These are phyloP conservation scores for Perca flavescens DNA, from an alignment of 2,113 vertebrate genomes.

Conservation along the genomic window DNA sequence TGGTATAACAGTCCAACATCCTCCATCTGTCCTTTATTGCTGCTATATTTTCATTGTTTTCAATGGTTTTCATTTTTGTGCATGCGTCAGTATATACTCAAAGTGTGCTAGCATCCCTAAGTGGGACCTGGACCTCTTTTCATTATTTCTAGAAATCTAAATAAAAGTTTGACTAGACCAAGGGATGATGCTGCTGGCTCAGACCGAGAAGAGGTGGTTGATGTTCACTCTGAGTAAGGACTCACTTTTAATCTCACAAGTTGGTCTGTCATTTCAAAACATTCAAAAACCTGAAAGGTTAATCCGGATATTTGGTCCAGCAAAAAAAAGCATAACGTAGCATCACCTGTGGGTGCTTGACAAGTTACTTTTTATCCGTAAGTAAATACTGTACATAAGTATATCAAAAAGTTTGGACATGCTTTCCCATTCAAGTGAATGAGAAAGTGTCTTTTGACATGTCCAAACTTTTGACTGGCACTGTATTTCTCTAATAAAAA, in stretches of 20 bases:
- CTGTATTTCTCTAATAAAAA: too few relatives aligned
- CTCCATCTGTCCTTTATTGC: neutral
- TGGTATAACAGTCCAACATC: slow-evolving; percentile 6
- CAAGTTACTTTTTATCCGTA: too few relatives aligned
- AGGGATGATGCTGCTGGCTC: neutral
- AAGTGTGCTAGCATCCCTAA: neutral
- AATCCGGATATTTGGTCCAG: neutral
- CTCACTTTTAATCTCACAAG: too few relatives aligned
- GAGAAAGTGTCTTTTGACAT: too few relatives aligned
- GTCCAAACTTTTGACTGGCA: too few relatives aligned
- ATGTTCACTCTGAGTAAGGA: neutral
- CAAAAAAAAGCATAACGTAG: too few relatives aligned
- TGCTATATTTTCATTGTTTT: slow-evolving; percentile 4
- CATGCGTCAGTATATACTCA: too few relatives aligned
- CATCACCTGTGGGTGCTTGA: too few relatives aligned
- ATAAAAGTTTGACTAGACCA: neutral
- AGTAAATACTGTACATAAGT: too few relatives aligned
- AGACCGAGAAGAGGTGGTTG: neutral
- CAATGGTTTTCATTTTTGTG: neutral
- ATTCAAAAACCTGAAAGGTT: neutral
- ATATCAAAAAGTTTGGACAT: too few relatives aligned
- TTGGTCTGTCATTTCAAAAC: too few relatives aligned
- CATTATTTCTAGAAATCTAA: neutral
- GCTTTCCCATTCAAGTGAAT: too few relatives aligned
- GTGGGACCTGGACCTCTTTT: neutral